Evolutionary conservation across 2,888 invertebrate genomes (phyloP).

Genomic region (Machimus atricapillus): DNA sequence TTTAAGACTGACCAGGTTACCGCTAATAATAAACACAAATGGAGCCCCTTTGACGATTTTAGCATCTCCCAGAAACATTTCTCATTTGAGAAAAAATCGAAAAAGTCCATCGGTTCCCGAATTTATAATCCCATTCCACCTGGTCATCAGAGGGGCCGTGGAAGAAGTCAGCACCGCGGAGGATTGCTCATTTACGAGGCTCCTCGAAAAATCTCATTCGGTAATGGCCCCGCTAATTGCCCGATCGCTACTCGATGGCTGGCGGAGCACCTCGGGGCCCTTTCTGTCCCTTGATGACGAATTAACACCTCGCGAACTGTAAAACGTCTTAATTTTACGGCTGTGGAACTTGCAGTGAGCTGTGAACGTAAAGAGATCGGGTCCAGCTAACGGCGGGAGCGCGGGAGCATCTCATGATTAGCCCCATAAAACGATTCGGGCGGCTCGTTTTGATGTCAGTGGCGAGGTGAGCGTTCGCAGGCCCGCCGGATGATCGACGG

Average conservation of each 20-base stretch:
- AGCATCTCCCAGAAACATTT: conserved; percentile 12
- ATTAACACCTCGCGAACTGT: conserved; percentile 44
- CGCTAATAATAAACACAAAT: conserved; percentile 30
- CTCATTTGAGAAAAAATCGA: not conserved
- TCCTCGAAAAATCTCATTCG: conserved; percentile 27
- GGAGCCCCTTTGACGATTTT: not conserved
- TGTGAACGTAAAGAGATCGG: conserved; percentile 26
- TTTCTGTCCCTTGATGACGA: conserved; percentile 30
- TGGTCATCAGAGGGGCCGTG: not conserved
- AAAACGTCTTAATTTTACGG: conserved; percentile 46
- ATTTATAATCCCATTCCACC: conserved; percentile 23
- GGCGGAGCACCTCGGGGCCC: not conserved
- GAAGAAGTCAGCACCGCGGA: not conserved
- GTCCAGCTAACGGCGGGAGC: not conserved
- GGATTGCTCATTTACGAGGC: conserved; percentile 14
- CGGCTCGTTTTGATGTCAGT: conserved; percentile 8
- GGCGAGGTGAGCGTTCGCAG: not conserved
- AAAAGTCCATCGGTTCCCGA: not conserved
- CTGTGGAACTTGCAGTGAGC: conserved; percentile 19
- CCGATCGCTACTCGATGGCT: conserved; percentile 7
- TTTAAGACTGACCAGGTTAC: not conserved
- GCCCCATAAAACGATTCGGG: conserved; percentile 9
- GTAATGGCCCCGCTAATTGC: conserved; percentile 36
- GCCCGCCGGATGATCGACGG: not conserved
- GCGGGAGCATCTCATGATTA: conserved; percentile 38